Conservation (phyloP, 2,113 vertebrate genomes). For the Felis catus region DNA sequence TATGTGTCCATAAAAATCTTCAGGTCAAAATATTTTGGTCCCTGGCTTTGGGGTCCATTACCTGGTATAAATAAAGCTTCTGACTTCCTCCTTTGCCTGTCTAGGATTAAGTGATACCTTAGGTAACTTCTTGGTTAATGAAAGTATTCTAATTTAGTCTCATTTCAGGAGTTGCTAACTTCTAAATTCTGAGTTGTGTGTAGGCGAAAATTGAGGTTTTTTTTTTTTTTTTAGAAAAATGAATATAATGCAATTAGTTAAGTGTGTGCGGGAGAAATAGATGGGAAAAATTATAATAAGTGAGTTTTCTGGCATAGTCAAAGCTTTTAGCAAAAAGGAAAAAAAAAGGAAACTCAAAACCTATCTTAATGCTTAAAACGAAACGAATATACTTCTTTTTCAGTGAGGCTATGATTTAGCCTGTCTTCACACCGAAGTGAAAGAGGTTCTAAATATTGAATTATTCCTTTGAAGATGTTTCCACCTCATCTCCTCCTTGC, state of each 20-base stretch:
- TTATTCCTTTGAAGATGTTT: slow-evolving; percentile 45
- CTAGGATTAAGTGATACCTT: background rate
- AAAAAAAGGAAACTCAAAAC: background rate
- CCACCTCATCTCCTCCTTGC: background rate
- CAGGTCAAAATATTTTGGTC: background rate
- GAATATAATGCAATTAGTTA: slow-evolving; percentile 64
- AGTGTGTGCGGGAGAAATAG: slow-evolving; percentile 44
- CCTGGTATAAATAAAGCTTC: background rate
- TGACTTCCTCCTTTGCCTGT: background rate
- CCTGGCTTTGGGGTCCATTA: background rate
- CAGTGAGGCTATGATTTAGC: background rate
- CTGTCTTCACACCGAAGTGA: background rate
- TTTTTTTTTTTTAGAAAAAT: slow-evolving; percentile 43
- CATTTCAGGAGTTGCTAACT: slow-evolving; percentile 54
- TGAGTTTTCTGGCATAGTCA: background rate
- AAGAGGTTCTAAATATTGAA: slow-evolving; percentile 50
- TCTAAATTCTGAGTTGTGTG: slow-evolving; percentile 54
- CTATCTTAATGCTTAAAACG: background rate
- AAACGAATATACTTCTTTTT: slow-evolving; percentile 13
- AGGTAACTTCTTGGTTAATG: slow-evolving; percentile 43
- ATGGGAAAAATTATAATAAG: slow-evolving; percentile 28
- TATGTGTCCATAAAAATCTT: background rate
- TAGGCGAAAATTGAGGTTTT: slow-evolving; percentile 40
- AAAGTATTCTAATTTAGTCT: slow-evolving; percentile 58
- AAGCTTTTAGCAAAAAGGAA: slow-evolving; percentile 43